Evolutionary conservation across 1,140 invertebrate genomes (phyloP).

Genomic region (Cardiocondyla obscurior): DNA sequence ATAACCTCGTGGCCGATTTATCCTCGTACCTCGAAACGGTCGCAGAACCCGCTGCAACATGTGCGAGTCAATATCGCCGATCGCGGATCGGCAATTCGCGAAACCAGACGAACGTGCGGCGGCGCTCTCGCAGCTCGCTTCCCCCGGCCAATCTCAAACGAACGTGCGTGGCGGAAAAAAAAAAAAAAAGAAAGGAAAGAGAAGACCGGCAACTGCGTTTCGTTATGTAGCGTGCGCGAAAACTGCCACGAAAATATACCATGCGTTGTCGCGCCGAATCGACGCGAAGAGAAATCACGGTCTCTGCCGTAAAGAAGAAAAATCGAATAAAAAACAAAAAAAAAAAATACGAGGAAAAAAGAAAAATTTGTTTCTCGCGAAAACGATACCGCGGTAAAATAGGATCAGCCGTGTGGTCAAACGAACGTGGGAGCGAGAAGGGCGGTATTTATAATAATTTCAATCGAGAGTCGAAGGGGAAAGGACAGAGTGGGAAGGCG

Average conservation of each 20-base stretch:
- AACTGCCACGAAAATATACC: slow-evolving; percentile 16
- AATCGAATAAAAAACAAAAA: slow-evolving; percentile 34
- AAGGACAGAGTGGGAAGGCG: neutral
- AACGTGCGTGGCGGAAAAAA: neutral
- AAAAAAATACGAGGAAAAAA: neutral
- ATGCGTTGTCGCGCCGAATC: neutral
- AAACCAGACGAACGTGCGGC: neutral
- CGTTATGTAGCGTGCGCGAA: slow-evolving; percentile 61
- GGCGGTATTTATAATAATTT: neutral
- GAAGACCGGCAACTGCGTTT: slow-evolving; percentile 26
- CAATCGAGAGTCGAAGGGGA: neutral
- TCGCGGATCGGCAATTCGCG: slow-evolving; percentile 10
- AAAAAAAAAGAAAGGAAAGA: slow-evolving; percentile 46
- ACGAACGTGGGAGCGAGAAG: neutral
- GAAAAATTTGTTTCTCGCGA: neutral
- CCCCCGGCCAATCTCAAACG: neutral
- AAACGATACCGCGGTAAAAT: neutral
- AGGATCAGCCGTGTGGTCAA: no score
- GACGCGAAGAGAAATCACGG: slow-evolving; percentile 40
- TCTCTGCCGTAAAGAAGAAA: slow-evolving; percentile 44
- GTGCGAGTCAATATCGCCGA: neutral
- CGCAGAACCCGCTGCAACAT: neutral
- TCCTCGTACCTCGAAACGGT: neutral
- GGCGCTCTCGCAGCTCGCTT: neutral
- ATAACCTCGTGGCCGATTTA: neutral